Evolutionary conservation across 2,888 invertebrate species (phyloP).

Genomic region (Agrotis segetum): DNA sequence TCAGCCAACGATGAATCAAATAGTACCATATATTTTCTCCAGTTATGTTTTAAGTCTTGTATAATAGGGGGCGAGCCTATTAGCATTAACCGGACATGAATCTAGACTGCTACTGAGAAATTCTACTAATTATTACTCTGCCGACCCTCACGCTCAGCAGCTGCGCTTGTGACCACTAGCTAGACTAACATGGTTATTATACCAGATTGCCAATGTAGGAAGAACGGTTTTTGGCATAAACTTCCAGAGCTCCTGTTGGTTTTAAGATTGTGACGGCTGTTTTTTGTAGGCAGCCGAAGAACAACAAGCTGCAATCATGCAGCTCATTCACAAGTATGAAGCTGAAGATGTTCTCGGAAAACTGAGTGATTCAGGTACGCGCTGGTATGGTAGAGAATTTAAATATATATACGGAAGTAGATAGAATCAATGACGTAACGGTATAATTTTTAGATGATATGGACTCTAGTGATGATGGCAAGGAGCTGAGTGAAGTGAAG

Average conservation of each 20-base stretch:
- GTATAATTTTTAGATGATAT: constrained; percentile 74
- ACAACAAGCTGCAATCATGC: constrained; percentile 92
- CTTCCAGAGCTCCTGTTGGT: background rate
- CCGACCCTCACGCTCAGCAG: no score
- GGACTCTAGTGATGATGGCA: constrained; percentile 82
- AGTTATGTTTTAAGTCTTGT: no score
- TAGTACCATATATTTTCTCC: no score
- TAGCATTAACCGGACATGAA: no score
- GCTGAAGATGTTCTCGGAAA: constrained; percentile 89
- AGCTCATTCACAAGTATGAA: constrained; percentile 90
- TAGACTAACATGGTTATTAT: no score
- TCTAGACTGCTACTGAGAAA: no score
- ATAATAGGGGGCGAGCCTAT: no score
- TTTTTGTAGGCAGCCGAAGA: constrained; percentile 92
- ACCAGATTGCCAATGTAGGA: background rate
- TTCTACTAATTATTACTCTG: no score
- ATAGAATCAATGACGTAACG: no score
- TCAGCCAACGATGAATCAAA: no score
- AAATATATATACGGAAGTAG: no score
- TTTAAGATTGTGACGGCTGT: background rate
- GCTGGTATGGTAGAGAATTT: background rate
- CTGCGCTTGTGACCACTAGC: no score
- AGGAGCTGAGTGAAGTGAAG: constrained; percentile 76
- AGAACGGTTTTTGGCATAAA: background rate
- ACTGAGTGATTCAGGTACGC: constrained; percentile 85